phyloP scores from a whole-genome alignment of 2,113 vertebrate genomes.

The Calypte anna region DNA sequence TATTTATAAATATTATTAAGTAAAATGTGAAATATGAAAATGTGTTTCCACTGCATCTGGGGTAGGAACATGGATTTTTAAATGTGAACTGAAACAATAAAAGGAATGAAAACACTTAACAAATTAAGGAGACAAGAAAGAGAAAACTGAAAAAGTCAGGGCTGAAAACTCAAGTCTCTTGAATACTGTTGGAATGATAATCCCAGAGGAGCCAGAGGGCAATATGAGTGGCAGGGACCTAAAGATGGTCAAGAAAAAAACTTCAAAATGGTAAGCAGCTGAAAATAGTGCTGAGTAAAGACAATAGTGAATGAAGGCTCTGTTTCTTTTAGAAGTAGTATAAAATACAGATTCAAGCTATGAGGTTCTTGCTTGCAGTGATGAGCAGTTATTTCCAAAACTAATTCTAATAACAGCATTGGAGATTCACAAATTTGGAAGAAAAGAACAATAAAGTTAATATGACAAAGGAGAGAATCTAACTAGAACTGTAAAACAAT shows the following conservation, averaged over 20 bases:
- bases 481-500: not conserved
- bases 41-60: not conserved
- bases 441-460: not conserved
- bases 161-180: not conserved
- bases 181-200: not conserved
- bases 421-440: not conserved
- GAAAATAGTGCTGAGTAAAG: not conserved
- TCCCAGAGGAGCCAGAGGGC: not conserved
- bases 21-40: not conserved
- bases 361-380: not conserved
- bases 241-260: not conserved
- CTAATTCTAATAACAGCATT: not conserved
- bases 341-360: not conserved
- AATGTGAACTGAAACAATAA: not conserved
- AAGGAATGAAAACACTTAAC: not conserved
- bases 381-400: not conserved
- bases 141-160: not conserved
- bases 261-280: not conserved
- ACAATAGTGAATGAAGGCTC: not conserved
- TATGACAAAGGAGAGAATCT: not conserved
- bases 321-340: not conserved
- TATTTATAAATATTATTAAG: not conserved
- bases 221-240: not conserved
- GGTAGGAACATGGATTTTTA: not conserved
- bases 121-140: not conserved